phyloP scores from a whole-genome alignment of 2,113 vertebrate genomes.

The Xiphophorus hellerii region DNA sequence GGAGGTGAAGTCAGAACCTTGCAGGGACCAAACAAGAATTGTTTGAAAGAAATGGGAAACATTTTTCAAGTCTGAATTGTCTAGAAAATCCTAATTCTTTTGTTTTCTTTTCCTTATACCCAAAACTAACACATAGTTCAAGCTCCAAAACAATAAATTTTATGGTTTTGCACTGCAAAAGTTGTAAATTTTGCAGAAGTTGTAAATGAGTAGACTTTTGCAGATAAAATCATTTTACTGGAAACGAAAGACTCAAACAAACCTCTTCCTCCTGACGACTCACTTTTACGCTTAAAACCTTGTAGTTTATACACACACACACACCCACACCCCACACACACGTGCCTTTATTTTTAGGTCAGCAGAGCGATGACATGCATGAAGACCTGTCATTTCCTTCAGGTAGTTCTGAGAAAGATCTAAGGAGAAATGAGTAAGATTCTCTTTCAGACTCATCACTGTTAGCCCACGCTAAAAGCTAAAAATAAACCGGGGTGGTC shows the following conservation, averaged over 20 bases:
- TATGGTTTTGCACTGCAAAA: too few relatives aligned
- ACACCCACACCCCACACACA: background rate
- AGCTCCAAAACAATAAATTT: too few relatives aligned
- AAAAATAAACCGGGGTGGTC: slow-evolving; percentile 58
- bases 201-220: background rate
- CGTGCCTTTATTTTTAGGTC: background rate
- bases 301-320: background rate
- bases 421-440: slow-evolving; percentile 24
- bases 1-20: slow-evolving; percentile 39
- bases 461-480: slow-evolving; percentile 22
- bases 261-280: background rate
- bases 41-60: slow-evolving; percentile 17
- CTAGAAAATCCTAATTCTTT: background rate
- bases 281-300: background rate
- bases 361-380: slow-evolving; percentile 7
- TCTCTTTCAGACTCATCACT: slow-evolving; percentile 5
- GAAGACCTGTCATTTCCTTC: slow-evolving; percentile 20
- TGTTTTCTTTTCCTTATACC: background rate
- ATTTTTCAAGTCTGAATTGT: background rate
- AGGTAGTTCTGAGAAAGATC: background rate
- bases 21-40: slow-evolving; percentile 8
- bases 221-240: background rate
- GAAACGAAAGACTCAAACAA: background rate
- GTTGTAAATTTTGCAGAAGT: background rate
- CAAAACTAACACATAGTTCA: background rate